These are phyloP conservation scores for Corythaeola cristata DNA, from an alignment of 2,113 vertebrate genomes.

Conservation along the genomic window DNA sequence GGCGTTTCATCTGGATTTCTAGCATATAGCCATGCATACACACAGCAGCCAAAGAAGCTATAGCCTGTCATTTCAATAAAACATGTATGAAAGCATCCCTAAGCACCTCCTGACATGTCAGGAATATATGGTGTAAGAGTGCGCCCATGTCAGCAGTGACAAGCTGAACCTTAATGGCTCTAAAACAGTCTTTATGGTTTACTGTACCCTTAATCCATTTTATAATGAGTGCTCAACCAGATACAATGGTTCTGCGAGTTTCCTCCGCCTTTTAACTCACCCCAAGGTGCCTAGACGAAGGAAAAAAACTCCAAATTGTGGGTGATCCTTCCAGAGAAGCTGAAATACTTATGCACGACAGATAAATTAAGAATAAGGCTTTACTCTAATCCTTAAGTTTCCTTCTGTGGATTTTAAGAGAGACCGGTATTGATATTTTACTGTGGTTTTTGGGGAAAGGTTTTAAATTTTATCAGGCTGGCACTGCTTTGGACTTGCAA, in stretches of 20 bases:
- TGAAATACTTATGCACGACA: neutral
- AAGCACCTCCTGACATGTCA: conserved; percentile 56
- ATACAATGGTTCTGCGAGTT: neutral
- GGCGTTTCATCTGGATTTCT: conserved; percentile 41
- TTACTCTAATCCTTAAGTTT: conserved; percentile 49
- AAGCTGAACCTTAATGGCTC: conserved; percentile 62
- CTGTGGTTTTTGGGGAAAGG: neutral
- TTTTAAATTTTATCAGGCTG: neutral
- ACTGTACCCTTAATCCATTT: conserved; percentile 11
- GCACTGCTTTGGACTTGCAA: neutral
- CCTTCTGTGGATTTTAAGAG: conserved; percentile 36
- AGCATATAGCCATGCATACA: neutral
- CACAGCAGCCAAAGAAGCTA: conserved; percentile 12
- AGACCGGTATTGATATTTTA: conserved; percentile 11
- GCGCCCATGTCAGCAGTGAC: conserved; percentile 50
- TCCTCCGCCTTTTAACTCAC: conserved; percentile 36
- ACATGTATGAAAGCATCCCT: conserved; percentile 63
- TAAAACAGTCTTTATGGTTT: conserved; percentile 59
- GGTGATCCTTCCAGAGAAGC: conserved; percentile 8
- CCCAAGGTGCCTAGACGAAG: neutral
- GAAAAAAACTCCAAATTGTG: neutral
- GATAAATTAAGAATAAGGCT: conserved; percentile 31
- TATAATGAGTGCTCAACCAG: conserved; percentile 53
- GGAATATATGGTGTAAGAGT: conserved; percentile 36
- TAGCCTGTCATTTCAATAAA: conserved; percentile 68